Evolutionary conservation across 2,888 invertebrate genomes (phyloP).

Genomic region (Lathronympha strigana): DNA sequence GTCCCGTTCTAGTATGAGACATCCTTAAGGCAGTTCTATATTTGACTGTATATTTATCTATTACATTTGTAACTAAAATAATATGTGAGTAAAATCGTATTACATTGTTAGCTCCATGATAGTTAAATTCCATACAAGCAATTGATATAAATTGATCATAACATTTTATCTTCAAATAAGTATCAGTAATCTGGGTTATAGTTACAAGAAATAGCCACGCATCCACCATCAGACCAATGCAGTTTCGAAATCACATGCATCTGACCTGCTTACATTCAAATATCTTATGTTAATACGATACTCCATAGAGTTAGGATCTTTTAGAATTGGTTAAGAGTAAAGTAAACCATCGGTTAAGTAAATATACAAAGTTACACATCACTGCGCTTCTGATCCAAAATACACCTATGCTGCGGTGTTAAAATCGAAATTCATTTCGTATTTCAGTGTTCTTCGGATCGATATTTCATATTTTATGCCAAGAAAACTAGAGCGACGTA

Average conservation of each 20-base stretch:
- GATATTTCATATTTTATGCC: too few species aligned
- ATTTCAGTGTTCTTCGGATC: too few species aligned
- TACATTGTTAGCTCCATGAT: too few species aligned
- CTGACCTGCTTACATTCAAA: background rate
- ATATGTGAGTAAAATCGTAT: too few species aligned
- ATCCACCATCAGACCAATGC: background rate
- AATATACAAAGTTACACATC: background rate
- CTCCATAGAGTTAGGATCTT: background rate
- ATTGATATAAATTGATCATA: background rate
- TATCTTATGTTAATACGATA: background rate
- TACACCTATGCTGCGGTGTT: background rate
- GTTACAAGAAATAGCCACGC: background rate
- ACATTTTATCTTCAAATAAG: slow-evolving; percentile 3
- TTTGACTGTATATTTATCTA: too few species aligned
- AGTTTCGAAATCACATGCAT: slow-evolving; percentile 17
- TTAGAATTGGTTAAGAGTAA: background rate
- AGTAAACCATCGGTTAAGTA: slow-evolving; percentile 12
- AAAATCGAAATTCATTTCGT: background rate
- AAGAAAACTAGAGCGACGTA: too few species aligned
- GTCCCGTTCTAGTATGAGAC: too few species aligned
- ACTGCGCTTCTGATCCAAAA: slow-evolving; percentile 8
- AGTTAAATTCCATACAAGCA: too few species aligned
- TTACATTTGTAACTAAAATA: too few species aligned
- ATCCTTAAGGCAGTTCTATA: too few species aligned
- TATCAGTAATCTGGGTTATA: background rate